A percentile compares a stretch with the other conserved stretches of the same genome.
phyloP scores from a whole-genome alignment of 1,140 invertebrate species.

The Babylonia areolata region DNA sequence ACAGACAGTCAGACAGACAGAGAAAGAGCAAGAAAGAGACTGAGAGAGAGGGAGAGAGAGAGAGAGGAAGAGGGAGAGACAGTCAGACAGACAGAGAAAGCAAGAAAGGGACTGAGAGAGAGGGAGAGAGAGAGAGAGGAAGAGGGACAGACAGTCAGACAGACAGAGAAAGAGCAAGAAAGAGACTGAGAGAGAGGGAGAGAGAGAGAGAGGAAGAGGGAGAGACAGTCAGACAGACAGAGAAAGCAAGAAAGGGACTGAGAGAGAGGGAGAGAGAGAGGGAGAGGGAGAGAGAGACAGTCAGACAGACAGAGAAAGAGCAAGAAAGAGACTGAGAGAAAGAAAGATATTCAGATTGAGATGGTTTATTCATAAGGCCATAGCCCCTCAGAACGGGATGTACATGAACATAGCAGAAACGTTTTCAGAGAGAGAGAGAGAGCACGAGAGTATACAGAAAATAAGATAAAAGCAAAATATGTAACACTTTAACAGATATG shows the following conservation, averaged over 20 bases:
- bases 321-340: too few species aligned
- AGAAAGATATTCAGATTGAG: too few species aligned
- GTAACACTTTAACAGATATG: too few species aligned
- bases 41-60: not conserved
- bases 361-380: too few species aligned
- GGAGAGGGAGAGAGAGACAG: not conserved
- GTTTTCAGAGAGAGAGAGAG: not conserved
- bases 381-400: too few species aligned
- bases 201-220: constrained; percentile 5
- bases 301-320: not conserved
- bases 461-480: too few species aligned
- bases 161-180: not conserved
- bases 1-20: not conserved
- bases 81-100: not conserved
- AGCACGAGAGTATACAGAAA: too few species aligned
- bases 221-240: not conserved
- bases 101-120: not conserved
- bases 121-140: not conserved
- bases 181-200: not conserved
- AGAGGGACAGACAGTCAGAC: not conserved
- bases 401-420: too few species aligned
- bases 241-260: too few species aligned
- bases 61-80: not conserved
- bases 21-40: not conserved
- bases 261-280: not conserved